phyloP scores from a whole-genome alignment of 23 tunicate genomes.

The Trididemnum miniatum region DNA sequence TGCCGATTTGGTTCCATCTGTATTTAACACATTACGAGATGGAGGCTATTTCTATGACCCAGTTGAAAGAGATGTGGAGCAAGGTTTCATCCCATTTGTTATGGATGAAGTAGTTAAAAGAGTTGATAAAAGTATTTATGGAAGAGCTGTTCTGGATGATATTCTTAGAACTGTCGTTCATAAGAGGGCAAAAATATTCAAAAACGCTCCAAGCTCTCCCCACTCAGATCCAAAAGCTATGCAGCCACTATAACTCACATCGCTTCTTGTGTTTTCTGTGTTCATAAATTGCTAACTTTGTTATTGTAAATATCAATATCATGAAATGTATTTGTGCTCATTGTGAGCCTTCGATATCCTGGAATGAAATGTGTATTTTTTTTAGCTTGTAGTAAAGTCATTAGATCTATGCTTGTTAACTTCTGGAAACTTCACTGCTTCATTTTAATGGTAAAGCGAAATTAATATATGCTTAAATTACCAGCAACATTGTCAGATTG shows the following conservation, averaged over 20 bases:
- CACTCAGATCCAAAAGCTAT: too few species aligned
- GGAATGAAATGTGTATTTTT: too few species aligned
- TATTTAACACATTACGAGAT: constrained; percentile 83
- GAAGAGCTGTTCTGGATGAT: constrained; percentile 74
- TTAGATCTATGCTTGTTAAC: too few species aligned
- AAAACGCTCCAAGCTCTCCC: not conserved
- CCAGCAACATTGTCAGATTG: too few species aligned
- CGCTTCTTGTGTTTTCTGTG: not conserved
- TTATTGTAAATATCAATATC: not conserved
- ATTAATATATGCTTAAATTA: too few species aligned
- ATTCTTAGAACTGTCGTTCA: constrained; percentile 36
- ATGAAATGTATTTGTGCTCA: not conserved
- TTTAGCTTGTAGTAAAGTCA: too few species aligned
- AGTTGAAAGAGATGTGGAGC: constrained; percentile 88
- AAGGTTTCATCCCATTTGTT: constrained; percentile 75
- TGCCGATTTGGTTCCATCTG: constrained; percentile 90
- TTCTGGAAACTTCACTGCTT: too few species aligned
- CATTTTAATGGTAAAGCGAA: too few species aligned
- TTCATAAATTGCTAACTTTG: too few species aligned
- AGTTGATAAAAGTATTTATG: constrained; percentile 65
- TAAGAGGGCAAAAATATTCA: not conserved
- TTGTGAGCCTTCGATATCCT: too few species aligned
- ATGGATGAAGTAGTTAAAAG: constrained; percentile 85
- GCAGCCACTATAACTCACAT: not conserved
- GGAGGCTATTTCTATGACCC: constrained; percentile 96